These are phyloP conservation scores for Tipula confusa DNA, from an alignment of 2,888 invertebrate genomes.

Conservation along the genomic window DNA sequence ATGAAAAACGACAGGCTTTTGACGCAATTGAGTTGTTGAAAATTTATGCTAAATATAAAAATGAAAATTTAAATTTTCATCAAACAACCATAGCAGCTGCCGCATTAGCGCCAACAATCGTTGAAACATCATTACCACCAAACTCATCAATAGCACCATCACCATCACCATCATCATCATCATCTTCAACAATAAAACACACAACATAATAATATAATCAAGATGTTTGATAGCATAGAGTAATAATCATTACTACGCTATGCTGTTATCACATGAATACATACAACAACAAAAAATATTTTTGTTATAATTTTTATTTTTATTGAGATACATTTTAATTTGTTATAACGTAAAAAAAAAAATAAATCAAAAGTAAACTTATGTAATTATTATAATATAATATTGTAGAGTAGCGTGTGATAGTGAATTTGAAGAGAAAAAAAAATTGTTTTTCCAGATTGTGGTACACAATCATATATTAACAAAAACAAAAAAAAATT, in stretches of 20 bases:
- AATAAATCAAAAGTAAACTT: neutral
- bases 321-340: neutral
- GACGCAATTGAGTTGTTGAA: conserved; percentile 82
- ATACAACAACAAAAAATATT: neutral
- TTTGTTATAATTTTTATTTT: neutral
- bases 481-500: neutral
- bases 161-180: conserved; percentile 38
- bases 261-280: neutral
- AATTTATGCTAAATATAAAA: conserved; percentile 50
- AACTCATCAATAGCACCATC: conserved; percentile 40
- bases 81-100: conserved; percentile 49
- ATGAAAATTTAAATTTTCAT: conserved; percentile 48
- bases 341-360: neutral
- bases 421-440: neutral
- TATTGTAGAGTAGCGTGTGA: neutral
- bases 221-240: conserved; percentile 3
- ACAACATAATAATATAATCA: no score
- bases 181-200: conserved; percentile 33
- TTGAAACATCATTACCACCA: conserved; percentile 40
- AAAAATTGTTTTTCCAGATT: neutral
- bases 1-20: conserved; percentile 80
- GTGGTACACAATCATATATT: neutral
- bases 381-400: neutral
- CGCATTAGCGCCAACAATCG: conserved; percentile 47
- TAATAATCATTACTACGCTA: neutral